Base-by-base conservation (phyloP, 2,888 invertebrate genomes). In the Ornithoptera alexandrae region DNA sequence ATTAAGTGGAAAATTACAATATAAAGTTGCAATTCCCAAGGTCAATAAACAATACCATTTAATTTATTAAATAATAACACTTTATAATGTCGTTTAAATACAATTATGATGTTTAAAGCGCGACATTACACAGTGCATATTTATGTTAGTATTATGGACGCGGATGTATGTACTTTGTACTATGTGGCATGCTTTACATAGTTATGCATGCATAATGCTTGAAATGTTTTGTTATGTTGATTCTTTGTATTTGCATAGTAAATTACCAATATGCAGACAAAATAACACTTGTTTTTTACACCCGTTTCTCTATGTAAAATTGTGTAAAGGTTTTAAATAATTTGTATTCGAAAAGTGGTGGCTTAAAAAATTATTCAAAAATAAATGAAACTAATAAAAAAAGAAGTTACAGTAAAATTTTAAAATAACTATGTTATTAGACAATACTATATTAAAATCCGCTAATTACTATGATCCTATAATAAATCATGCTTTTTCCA, bases 111-210 rank as follows among this genome's bases (percentile, higher is more conserved):
- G 24, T 67, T 59, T 63, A 67, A 67, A 59, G 39, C 66, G 50
- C 62, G 39, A 59, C 50, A 39, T 66, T 42, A 46, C 20, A 65
- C 18, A 7, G 61, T 36, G 15, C 36, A 62, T 70, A 63, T 70
- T 66, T 63, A 30, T 59, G 22, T 50, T 63, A 70, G 63, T 62
- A 67, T 66, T 70, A 70, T 67, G 46, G 62, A 67, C 62, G 58
- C 42, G n/a, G 20, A 57, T 57, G 57, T n/a, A 5, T 57, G 18
- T 20, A 57, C 20, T n/a, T 6, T 57, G 18, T 20, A 57, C 20
- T 12, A 57, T 20, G 57, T 57, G 5, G 57, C n/a, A 57, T 6
- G 57, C n/a, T 57, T 57, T 57, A 20, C 7, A 57, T 20, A 5
- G 50, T 50, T 50, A 61, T 5, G 62, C 56, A 59, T 59, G 70